These are phyloP conservation scores for Amphiprion percula DNA, from an alignment of 2,113 vertebrate genomes.

Conservation along the genomic window DNA sequence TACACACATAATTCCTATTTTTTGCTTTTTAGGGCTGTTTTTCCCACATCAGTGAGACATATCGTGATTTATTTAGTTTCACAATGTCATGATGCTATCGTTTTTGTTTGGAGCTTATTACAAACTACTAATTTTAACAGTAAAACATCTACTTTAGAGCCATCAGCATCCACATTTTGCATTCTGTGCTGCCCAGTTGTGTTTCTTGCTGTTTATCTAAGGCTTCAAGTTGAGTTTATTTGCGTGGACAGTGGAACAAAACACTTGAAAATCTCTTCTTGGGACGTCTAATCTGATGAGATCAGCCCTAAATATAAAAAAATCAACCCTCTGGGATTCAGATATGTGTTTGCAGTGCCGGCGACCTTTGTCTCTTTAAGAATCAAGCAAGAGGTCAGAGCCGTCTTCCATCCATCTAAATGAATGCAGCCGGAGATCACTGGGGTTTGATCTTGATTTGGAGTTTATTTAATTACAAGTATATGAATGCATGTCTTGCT, in stretches of 20 bases:
- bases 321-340: not conserved
- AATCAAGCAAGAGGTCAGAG: constrained; percentile 61
- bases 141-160: no score
- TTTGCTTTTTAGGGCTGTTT: no score
- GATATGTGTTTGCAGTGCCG: constrained; percentile 41
- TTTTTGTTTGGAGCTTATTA: no score
- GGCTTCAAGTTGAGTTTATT: not conserved
- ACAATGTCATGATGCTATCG: no score
- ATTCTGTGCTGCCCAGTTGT: not conserved
- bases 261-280: not conserved
- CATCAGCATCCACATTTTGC: not conserved
- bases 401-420: constrained; percentile 59
- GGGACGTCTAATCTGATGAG: not conserved
- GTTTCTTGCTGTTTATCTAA: not conserved
- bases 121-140: no score
- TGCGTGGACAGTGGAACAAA: not conserved
- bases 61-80: no score
- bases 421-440: constrained; percentile 69
- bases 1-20: no score
- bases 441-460: constrained; percentile 74
- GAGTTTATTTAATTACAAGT: constrained; percentile 80
- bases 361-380: constrained; percentile 73
- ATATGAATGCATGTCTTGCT: constrained; percentile 81
- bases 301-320: constrained; percentile 13
- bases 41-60: no score